phyloP scores from a whole-genome alignment of 2,797 vertebrate species.

The Martes flavigula region DNA sequence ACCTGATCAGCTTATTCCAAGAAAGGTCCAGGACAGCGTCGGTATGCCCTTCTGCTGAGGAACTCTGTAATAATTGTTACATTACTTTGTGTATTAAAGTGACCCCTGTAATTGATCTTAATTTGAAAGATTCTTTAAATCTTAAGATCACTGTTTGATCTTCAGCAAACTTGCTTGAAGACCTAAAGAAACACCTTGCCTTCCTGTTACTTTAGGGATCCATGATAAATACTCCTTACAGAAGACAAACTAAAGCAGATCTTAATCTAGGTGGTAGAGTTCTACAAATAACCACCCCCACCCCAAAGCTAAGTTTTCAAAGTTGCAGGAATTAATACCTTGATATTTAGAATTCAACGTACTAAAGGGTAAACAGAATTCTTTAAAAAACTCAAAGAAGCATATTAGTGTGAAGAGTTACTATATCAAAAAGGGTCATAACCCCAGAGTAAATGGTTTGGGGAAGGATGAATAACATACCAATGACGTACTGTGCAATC shows the following conservation, averaged over 20 bases:
- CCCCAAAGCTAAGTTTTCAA: neutral
- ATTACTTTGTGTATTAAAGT: slow-evolving; percentile 44
- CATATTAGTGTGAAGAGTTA: neutral
- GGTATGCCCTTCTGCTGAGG: slow-evolving; percentile 89
- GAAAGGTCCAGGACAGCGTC: slow-evolving; percentile 97
- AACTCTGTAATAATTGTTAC: slow-evolving; percentile 80
- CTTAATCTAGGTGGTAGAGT: neutral
- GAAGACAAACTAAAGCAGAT: neutral
- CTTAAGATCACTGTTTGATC: neutral
- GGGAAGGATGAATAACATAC: neutral
- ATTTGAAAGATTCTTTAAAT: slow-evolving; percentile 4
- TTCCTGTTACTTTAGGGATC: neutral
- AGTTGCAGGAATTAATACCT: neutral
- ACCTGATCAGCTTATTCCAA: slow-evolving; percentile 96
- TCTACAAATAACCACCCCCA: neutral
- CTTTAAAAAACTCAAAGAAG: slow-evolving; percentile 5
- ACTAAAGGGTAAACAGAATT: neutral
- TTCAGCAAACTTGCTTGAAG: neutral
- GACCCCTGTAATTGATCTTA: neutral
- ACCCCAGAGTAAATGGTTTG: neutral
- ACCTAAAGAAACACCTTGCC: neutral
- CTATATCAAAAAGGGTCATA: neutral
- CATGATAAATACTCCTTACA: neutral
- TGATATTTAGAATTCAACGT: neutral
- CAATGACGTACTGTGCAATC: neutral